These are phyloP conservation scores for Heteropelma amictum DNA, from an alignment of 2,888 invertebrate species.

Conservation along the genomic window DNA sequence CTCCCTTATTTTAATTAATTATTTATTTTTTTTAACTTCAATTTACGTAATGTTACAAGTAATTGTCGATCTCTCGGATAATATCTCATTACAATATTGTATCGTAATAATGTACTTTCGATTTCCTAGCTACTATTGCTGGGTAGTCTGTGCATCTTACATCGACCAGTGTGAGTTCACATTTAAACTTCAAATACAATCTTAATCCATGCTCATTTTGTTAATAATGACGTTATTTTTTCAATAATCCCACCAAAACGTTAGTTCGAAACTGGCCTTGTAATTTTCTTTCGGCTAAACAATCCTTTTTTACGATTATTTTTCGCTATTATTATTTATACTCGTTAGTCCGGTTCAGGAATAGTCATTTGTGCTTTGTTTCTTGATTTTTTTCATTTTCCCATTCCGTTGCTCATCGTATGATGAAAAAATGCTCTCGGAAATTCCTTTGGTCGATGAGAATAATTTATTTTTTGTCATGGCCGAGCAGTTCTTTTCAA, in stretches of 20 bases:
- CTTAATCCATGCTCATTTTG: slow-evolving; percentile 29
- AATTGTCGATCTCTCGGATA: slow-evolving; percentile 50
- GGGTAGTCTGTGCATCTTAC: slow-evolving; percentile 64
- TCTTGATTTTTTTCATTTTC: no score
- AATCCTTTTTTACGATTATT: slow-evolving; percentile 41
- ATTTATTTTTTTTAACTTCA: slow-evolving; percentile 7
- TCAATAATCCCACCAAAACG: slow-evolving; percentile 28
- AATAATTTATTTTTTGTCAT: neutral
- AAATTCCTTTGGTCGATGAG: neutral
- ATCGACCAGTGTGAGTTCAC: slow-evolving; percentile 57
- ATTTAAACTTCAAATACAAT: slow-evolving; percentile 48
- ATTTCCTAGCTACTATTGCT: slow-evolving; percentile 65
- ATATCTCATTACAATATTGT: slow-evolving; percentile 52
- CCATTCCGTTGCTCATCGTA: neutral
- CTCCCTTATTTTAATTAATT: slow-evolving; percentile 27
- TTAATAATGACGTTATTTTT: slow-evolving; percentile 20
- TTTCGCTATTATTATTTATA: slow-evolving; percentile 48
- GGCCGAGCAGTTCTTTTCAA: neutral
- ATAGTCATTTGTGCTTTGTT: neutral
- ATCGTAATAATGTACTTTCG: slow-evolving; percentile 61
- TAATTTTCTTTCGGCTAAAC: slow-evolving; percentile 47
- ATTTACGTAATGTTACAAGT: slow-evolving; percentile 38
- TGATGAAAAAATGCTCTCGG: neutral
- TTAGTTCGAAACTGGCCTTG: slow-evolving; percentile 44
- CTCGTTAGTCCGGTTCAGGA: slow-evolving; percentile 14